Percentiles rank a stretch among this genome's conserved stretches.
These are phyloP conservation scores for Caenorhabditis zanzibari DNA, from an alignment of 2,888 invertebrate species.

Conservation along the genomic window DNA sequence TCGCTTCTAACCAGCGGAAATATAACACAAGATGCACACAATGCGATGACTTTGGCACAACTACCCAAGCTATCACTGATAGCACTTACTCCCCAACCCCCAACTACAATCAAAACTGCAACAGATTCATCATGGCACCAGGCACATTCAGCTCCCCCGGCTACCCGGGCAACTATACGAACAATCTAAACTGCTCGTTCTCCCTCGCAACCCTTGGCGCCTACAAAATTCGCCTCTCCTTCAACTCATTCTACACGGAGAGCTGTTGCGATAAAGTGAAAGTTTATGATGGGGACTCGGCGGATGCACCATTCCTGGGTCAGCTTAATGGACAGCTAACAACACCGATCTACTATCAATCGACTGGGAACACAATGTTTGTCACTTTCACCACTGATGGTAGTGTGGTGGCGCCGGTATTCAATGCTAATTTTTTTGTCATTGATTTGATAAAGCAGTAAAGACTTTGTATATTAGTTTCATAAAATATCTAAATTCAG, in stretches of 20 bases:
- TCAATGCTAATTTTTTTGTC: constrained; percentile 13
- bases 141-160: not conserved
- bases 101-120: not conserved
- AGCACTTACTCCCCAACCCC: not conserved
- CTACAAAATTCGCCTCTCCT: not conserved
- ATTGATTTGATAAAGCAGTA: not conserved
- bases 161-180: constrained; percentile 12
- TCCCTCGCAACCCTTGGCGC: not conserved
- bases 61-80: too few species aligned
- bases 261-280: not conserved
- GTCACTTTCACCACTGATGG: constrained; percentile 20
- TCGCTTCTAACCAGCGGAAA: not conserved
- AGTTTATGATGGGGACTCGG: constrained; percentile 9
- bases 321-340: not conserved
- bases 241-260: constrained; percentile 16
- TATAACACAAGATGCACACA: not conserved
- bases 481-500: too few species aligned
- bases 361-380: constrained; percentile 19
- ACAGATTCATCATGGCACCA: constrained; percentile 10
- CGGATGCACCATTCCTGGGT: not conserved
- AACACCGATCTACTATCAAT: not conserved
- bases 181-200: constrained; percentile 15
- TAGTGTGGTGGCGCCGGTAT: not conserved
- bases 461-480: too few species aligned
- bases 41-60: not conserved